Percentiles rank a stretch among this genome's conserved stretches.
Evolutionary conservation across 2,113 vertebrate genomes (phyloP).

Genomic region (Melanostigma gelatinosum): DNA sequence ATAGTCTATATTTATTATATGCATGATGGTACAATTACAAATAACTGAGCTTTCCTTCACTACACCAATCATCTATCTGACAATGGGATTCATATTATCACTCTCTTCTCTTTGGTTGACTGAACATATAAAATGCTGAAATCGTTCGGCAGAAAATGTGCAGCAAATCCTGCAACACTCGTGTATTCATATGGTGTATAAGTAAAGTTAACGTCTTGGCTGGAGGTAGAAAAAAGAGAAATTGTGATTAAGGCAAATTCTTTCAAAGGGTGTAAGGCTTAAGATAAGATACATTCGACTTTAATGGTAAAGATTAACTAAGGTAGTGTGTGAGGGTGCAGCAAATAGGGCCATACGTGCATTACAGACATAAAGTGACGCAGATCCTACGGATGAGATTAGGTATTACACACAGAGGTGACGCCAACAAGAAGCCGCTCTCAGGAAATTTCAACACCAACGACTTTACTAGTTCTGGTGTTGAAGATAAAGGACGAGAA

Average conservation of each 20-base stretch:
- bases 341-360: conserved; percentile 12
- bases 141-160: conserved; percentile 28
- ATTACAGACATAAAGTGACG: conserved; percentile 8
- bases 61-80: neutral
- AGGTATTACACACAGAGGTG: neutral
- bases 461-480: neutral
- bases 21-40: neutral
- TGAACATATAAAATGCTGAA: conserved; percentile 5
- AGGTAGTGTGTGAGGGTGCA: conserved; percentile 23
- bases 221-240: neutral
- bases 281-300: conserved; percentile 1
- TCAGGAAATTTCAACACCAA: neutral
- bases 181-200: neutral
- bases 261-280: conserved; percentile 4
- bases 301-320: neutral
- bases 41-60: conserved; percentile 5
- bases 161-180: neutral
- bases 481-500: neutral
- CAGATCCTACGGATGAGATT: neutral
- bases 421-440: neutral
- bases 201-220: neutral
- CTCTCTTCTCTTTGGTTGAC: conserved; percentile 42
- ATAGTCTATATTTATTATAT: neutral
- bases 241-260: neutral
- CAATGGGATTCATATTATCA: neutral